Conservation (phyloP, 2,888 invertebrate species). For the Cactoblastis cactorum region DNA sequence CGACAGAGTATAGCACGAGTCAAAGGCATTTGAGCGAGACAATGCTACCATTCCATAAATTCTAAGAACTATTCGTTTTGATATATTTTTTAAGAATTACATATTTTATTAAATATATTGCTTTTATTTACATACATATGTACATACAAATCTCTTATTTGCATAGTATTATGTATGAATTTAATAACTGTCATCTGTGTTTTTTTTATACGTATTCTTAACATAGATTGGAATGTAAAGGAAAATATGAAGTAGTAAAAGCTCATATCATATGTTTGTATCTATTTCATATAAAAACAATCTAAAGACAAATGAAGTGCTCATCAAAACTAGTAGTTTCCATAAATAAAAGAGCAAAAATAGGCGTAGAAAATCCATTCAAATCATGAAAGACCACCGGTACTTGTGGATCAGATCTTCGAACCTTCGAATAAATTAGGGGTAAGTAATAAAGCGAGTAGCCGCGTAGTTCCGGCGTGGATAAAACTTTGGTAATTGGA, state of each 20-base stretch:
- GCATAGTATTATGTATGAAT: too few relatives aligned
- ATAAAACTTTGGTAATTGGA: slow-evolving; percentile 25
- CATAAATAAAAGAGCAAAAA: neutral
- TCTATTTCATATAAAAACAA: too few relatives aligned
- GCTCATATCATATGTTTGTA: too few relatives aligned
- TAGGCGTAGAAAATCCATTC: neutral
- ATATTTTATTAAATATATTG: too few relatives aligned
- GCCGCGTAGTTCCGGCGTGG: slow-evolving; percentile 57
- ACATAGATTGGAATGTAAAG: too few relatives aligned
- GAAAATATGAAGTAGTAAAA: too few relatives aligned
- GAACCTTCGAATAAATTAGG: slow-evolving; percentile 45
- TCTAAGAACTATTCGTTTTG: neutral
- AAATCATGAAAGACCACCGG: slow-evolving; percentile 40
- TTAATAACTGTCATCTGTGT: too few relatives aligned
- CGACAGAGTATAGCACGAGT: slow-evolving; percentile 66
- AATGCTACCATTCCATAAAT: neutral
- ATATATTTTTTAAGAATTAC: too few relatives aligned
- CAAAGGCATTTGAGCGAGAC: slow-evolving; percentile 36
- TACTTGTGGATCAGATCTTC: slow-evolving; percentile 36
- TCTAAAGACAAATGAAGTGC: neutral
- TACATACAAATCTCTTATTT: too few relatives aligned
- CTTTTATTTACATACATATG: too few relatives aligned
- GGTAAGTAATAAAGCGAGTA: slow-evolving; percentile 44
- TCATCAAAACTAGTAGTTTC: neutral
- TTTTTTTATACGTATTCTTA: too few relatives aligned